A percentile compares a stretch with the other conserved stretches of the same genome.
These are phyloP conservation scores for Silurus meridionalis DNA, from an alignment of 2,113 vertebrate genomes.

Conservation along the genomic window DNA sequence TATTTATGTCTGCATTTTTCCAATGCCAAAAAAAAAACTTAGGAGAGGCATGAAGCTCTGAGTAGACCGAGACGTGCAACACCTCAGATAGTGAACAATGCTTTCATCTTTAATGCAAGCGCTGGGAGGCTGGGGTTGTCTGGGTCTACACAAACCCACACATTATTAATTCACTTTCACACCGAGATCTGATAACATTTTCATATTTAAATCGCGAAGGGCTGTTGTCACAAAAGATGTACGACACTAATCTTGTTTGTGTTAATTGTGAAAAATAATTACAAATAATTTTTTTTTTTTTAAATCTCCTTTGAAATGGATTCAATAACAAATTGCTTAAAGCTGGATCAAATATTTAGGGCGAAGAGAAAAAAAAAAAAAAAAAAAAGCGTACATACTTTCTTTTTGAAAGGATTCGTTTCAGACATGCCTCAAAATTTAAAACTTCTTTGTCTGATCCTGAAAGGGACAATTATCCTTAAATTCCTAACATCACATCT, in stretches of 20 bases:
- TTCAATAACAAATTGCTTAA: slow-evolving; percentile 18
- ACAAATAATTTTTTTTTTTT: background rate
- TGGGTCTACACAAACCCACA: slow-evolving; percentile 49
- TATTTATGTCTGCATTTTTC: slow-evolving; percentile 77
- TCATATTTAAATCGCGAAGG: slow-evolving; percentile 65
- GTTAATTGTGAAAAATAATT: slow-evolving; percentile 42
- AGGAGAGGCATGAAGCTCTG: slow-evolving; percentile 65
- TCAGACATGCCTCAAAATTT: background rate
- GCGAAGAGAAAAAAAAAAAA: background rate
- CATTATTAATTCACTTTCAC: slow-evolving; percentile 49
- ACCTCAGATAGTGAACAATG: slow-evolving; percentile 65
- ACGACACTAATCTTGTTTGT: slow-evolving; percentile 58
- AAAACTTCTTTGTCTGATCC: slow-evolving; percentile 15
- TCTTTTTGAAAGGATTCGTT: background rate
- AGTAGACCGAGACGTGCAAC: slow-evolving; percentile 61
- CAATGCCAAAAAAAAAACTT: slow-evolving; percentile 74
- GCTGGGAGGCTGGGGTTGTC: slow-evolving; percentile 64
- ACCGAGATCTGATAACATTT: slow-evolving; percentile 61
- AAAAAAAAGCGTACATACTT: background rate
- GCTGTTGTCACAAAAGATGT: slow-evolving; percentile 56
- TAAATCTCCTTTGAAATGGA: slow-evolving; percentile 15
- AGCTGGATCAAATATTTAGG: slow-evolving; percentile 1
- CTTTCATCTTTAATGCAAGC: slow-evolving; percentile 73
- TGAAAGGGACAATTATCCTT: slow-evolving; percentile 25
- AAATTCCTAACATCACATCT: slow-evolving; percentile 16